Conservation (phyloP, 2,888 invertebrate species). For the Torymus texanus region DNA sequence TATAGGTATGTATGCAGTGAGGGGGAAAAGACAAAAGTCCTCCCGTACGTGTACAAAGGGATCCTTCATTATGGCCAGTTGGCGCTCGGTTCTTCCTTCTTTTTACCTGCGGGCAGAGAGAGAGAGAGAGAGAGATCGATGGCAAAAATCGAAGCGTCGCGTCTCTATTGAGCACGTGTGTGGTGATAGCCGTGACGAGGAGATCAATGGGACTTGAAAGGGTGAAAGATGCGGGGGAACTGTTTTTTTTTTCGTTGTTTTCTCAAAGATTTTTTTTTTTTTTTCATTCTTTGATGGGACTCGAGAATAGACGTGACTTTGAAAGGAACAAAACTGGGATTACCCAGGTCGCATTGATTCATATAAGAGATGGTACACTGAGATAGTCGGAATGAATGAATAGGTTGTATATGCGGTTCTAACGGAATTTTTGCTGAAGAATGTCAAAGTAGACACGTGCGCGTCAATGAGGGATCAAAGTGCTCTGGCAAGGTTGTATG, state of each 20-base stretch:
- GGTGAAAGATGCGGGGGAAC: slow-evolving; percentile 10
- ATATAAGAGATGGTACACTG: too few relatives aligned
- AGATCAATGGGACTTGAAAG: slow-evolving; percentile 15
- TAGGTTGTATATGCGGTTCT: too few relatives aligned
- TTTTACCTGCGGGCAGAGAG: background rate
- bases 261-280: background rate
- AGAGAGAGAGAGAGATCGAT: background rate
- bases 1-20: background rate
- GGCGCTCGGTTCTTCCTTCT: background rate
- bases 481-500: too few relatives aligned
- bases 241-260: slow-evolving; percentile 8
- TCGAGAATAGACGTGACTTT: slow-evolving; percentile 14
- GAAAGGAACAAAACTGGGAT: slow-evolving; percentile 24
- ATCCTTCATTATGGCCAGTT: slow-evolving; percentile 46
- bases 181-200: slow-evolving; percentile 14
- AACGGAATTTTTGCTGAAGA: too few relatives aligned
- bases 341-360: slow-evolving; percentile 6
- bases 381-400: too few relatives aligned
- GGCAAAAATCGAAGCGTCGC: slow-evolving; percentile 33
- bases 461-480: too few relatives aligned
- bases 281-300: background rate
- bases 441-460: too few relatives aligned
- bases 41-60: slow-evolving; percentile 42
- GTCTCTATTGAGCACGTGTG: background rate
- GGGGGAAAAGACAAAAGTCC: slow-evolving; percentile 41